Percentiles rank a stretch among this genome's conserved stretches.
These are phyloP conservation scores for Bombyx mandarina DNA, from an alignment of 1,140 invertebrate genomes.

Conservation along the genomic window DNA sequence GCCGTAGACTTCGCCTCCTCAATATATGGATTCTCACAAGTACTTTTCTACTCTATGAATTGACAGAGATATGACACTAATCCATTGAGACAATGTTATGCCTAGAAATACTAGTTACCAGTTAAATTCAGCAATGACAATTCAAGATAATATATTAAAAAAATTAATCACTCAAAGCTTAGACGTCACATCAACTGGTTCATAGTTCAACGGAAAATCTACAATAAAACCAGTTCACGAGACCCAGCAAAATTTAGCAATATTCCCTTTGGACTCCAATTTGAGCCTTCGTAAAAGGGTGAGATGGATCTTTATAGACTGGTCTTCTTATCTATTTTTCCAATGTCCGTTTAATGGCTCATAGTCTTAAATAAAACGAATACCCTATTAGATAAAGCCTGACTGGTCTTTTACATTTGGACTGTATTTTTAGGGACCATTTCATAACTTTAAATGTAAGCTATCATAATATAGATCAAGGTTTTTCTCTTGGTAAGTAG, in stretches of 20 bases:
- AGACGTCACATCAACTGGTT: neutral
- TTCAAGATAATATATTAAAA: too few relatives aligned
- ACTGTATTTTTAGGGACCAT: too few relatives aligned
- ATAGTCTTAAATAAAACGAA: constrained; percentile 3
- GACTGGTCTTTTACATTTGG: neutral
- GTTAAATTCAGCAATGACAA: too few relatives aligned
- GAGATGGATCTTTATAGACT: neutral
- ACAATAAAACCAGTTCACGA: constrained; percentile 1
- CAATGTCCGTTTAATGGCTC: constrained; percentile 1
- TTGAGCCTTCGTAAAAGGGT: neutral
- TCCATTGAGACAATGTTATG: too few relatives aligned
- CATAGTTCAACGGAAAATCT: neutral
- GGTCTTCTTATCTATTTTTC: neutral
- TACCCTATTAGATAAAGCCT: constrained; percentile 1
- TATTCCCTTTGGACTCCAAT: constrained; percentile 1
- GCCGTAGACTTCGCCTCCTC: too few relatives aligned
- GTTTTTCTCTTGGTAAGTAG: too few relatives aligned
- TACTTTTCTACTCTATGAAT: too few relatives aligned
- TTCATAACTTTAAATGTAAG: too few relatives aligned
- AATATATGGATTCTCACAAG: too few relatives aligned
- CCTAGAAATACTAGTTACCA: too few relatives aligned
- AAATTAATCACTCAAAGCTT: neutral
- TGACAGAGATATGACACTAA: too few relatives aligned
- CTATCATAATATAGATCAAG: too few relatives aligned
- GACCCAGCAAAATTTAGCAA: constrained; percentile 2